Evolutionary conservation across 2,888 invertebrate genomes (phyloP), one percentile per base, ranked within the genome.

Genomic region (Argyra leucocephala): DNA sequence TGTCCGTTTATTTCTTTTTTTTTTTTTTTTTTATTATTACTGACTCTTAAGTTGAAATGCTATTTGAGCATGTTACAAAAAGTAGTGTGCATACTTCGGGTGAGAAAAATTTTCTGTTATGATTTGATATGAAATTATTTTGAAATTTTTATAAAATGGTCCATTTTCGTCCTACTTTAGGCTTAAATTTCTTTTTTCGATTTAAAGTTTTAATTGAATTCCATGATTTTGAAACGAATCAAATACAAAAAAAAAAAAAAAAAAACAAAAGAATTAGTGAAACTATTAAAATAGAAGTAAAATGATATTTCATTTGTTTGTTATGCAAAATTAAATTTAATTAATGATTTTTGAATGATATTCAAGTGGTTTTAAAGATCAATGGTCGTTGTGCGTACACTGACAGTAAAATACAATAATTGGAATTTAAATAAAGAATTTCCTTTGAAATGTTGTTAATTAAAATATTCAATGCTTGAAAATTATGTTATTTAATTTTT

Each of bases 101-200:
- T 26, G 26, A 26, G 7, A 26, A 26, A 26, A 48, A 18, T 18
- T n/a, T 18, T 15, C 18, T 18, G 48, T 3, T 48, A 18, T 48
- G 18, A 48, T 48, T 48, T 48, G 48, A 48, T 48, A 48, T 48
- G 12, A 48, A 48, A 48, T 48, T 48, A 48, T 48, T 48, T 48
- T 48, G 2, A 48, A 48, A 48, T 2, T 18, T 48, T 15, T 48
- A 12, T 18, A 48, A 18, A 48, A 18, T 18, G n/a, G n/a, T 48
- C 18, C 12, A 48, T 18, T 18, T 2, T 31, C 10, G 10, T 31
- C 10, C 31, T 31, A 10, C 10, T 31, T 7, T 31, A 31, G 10
- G 18, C 18, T 12, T 12, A 18, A n/a, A 6, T 15, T 9, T 48
- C n/a, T 15, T 12, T 48, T n/a, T 48, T 31, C 10, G 31, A 31